These are phyloP conservation scores for Mugil cephalus DNA, from an alignment of 2,113 vertebrate genomes.

Conservation along the genomic window DNA sequence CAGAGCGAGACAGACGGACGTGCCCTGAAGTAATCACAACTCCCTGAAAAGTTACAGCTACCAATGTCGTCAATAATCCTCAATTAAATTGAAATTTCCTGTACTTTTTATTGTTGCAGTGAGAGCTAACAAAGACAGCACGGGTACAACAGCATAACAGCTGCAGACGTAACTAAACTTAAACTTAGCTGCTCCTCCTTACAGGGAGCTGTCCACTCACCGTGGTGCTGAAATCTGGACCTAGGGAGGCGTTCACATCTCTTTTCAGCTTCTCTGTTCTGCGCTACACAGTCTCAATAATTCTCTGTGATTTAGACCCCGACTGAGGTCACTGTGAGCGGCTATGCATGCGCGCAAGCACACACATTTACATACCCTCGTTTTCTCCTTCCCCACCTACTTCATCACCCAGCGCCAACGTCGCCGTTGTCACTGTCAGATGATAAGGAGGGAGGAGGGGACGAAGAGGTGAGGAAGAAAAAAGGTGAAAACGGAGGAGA, in stretches of 20 bases:
- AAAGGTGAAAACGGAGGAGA: conserved; percentile 17
- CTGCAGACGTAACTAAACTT: no score
- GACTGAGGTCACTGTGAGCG: conserved; percentile 31
- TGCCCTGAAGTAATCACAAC: no score
- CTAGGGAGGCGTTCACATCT: not conserved
- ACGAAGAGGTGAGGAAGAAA: conserved; percentile 13
- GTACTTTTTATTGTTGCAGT: no score
- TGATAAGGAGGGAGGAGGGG: not conserved
- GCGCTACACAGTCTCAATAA: not conserved
- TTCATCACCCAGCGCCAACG: conserved; percentile 10
- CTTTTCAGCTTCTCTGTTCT: not conserved
- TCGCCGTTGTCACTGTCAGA: conserved; percentile 32
- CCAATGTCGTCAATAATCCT: no score
- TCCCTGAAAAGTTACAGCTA: no score
- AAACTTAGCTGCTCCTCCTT: not conserved
- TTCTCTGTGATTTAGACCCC: conserved; percentile 21
- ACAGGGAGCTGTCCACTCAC: conserved; percentile 15
- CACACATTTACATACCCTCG: conserved; percentile 31
- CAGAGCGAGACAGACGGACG: no score
- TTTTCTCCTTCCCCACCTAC: conserved; percentile 2
- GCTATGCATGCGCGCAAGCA: conserved; percentile 32
- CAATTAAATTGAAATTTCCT: no score
- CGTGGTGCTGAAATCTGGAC: conserved; percentile 47
- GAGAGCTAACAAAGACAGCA: no score
- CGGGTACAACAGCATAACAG: no score